These are phyloP conservation scores for Todiramphus saurophagus DNA, from an alignment of 2,113 vertebrate genomes.

Conservation along the genomic window DNA sequence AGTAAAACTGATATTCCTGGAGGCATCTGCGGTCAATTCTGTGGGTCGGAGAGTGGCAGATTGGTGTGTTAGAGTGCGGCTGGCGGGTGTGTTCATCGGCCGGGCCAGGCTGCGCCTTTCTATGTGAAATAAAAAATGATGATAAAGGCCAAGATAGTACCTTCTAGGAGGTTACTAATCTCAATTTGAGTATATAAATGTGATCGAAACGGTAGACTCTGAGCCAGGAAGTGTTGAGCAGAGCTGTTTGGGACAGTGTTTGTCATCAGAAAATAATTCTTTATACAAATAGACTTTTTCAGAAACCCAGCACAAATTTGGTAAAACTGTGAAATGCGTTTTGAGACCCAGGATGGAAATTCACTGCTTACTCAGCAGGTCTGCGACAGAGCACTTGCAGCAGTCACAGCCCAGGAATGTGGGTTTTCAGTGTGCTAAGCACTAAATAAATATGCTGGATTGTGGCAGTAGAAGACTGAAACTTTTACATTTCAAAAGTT, in stretches of 20 bases:
- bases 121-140: rapidly evolving
- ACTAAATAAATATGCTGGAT: neutral
- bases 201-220: rapidly evolving
- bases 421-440: rapidly evolving
- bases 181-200: rapidly evolving
- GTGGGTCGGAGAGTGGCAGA: neutral
- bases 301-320: neutral
- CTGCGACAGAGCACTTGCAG: neutral
- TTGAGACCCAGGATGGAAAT: neutral
- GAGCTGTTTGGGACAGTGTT: neutral
- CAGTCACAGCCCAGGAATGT: neutral
- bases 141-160: rapidly evolving
- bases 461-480: neutral
- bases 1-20: rapidly evolving
- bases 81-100: rapidly evolving
- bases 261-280: neutral
- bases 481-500: rapidly evolving
- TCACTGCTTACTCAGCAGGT: rapidly evolving
- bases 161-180: rapidly evolving
- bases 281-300: neutral
- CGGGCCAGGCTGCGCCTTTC: too few relatives aligned
- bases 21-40: neutral
- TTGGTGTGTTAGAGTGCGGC: neutral
- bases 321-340: neutral
- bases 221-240: neutral